A percentile compares a stretch with the other conserved stretches of the same genome.
phyloP scores from a whole-genome alignment of 2,888 invertebrate genomes.

The Mythimna ferrago region DNA sequence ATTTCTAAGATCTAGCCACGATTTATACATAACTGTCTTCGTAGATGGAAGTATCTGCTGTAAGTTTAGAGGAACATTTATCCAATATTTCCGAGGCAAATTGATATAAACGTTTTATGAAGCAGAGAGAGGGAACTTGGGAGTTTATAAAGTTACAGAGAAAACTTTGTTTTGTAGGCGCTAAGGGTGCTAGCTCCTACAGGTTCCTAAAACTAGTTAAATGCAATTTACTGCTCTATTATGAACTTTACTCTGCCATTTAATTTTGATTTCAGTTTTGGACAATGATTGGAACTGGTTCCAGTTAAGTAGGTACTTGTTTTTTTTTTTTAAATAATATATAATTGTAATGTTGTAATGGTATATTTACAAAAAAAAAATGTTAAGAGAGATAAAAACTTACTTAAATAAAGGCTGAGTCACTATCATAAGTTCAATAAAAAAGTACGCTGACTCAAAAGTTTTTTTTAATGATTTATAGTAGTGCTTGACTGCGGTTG shows the following conservation, averaged over 20 bases:
- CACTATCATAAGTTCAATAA: too few species aligned
- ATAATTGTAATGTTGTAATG: too few species aligned
- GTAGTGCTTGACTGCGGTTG: too few species aligned
- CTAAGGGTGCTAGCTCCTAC: constrained; percentile 36
- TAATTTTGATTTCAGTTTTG: neutral
- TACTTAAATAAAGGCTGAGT: too few species aligned
- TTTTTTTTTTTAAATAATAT: too few species aligned
- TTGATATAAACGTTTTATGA: constrained; percentile 78
- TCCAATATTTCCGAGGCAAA: constrained; percentile 79
- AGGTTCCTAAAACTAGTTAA: constrained; percentile 29
- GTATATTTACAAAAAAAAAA: too few species aligned
- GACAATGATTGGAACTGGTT: neutral
- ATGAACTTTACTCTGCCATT: neutral
- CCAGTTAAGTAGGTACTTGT: too few species aligned
- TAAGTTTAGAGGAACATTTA: constrained; percentile 75
- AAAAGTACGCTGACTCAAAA: too few species aligned
- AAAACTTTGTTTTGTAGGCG: constrained; percentile 71
- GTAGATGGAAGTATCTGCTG: constrained; percentile 54
- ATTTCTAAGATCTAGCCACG: neutral
- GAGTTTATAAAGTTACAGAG: constrained; percentile 75
- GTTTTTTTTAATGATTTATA: too few species aligned
- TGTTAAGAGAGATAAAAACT: too few species aligned
- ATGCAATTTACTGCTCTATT: neutral
- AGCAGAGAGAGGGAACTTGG: constrained; percentile 72
- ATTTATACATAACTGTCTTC: neutral